Evolutionary conservation across 2,888 invertebrate species (phyloP), one percentile per base, ranked within the genome.

Genomic region (Orthosia gothica): DNA sequence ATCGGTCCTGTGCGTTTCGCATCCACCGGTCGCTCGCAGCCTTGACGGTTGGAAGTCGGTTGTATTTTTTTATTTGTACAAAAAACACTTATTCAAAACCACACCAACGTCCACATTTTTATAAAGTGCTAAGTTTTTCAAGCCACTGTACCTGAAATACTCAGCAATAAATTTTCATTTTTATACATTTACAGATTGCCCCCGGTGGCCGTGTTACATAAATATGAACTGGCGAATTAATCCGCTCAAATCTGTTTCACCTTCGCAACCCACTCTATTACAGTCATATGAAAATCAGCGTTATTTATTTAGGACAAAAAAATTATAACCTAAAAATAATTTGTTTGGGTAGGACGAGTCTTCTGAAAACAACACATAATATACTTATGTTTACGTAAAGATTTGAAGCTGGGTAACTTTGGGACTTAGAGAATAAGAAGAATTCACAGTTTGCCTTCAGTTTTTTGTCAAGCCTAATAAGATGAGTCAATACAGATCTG

Each of bases 281-380:
- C 20, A 50, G 16, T 12, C 16, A 55, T 65, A 78, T 77, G 49
- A 82, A 74, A 80, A 82, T 75, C 76, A 45, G 23, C 47, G 47
- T 63, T 86, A 82, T 84, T 86, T 86, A 77, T 76, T 81, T 81
- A 77, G 87, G 87, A 80, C 72, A 69, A 76, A 84, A 81, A 80
- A 83, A 68, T n/a, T 80, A 74, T 78, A 67, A 70, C 70, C 63
- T 81, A 59, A 84, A 78, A 72, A 83, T 79, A 74, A 81, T 70
- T 76, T 85, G 75, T 84, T 83, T 84, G 66, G 3, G 54, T 69
- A 80, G 86, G 82, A 79, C 62, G 45, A 76, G 59, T 71, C 69
- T 85, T 77, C 55, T 74, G 47, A 73, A 70, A 79, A 75, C 57
- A 65, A 49, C 12, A 23, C 52, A 20, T 45, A 54, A 20, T 45